Evolutionary conservation across 2,797 vertebrate genomes (phyloP), one percentile per base, ranked within the genome.

Genomic region (Muscicapa comitata): DNA sequence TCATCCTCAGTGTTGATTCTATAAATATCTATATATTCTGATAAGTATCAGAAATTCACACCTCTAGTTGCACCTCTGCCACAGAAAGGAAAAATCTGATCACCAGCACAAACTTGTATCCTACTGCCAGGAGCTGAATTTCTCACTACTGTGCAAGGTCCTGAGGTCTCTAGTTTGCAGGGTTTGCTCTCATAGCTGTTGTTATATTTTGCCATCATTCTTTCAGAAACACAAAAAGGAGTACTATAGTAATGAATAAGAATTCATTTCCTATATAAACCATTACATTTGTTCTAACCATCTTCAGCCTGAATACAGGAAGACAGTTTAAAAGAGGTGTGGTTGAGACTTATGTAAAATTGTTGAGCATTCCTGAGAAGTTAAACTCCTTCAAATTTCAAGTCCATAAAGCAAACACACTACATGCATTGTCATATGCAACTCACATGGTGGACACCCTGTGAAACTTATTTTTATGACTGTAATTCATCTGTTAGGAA

Each of bases 361-460:
- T 24, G 13, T n/a, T 81, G 4, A 51, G n/a, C 31, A 54, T 75
- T 90, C 71, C 38, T 83, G 29, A 51, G 54, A 86, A 77, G 43
- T 67, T 38, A 40, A 71, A 54, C 17, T 70, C 20, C 4, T 78
- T 54, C 50, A 23, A 42, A 78, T 33, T 75, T 19, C 42, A 71
- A 11, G 6, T 63, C 38, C 42, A 61, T 16, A 57, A 42, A 65
- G 37, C 6, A 63, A 73, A 47, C 29, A 47, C 17, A 54, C 15
- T 35, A 15, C 5, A 12, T 10, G 20, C 4, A 10, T 47, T 71
- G 37, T 63, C 31, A 67, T 23, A 92, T n/a, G 37, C 67, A 90
- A 35, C 15, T 70, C 19, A 2, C 1, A 2, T 0, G 31, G 62
- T 13, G 2, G 26, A 21, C 17, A 42, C 7, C 2, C 47, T 25